Conservation (phyloP, 2,113 vertebrate genomes). For the Orcinus orca region DNA sequence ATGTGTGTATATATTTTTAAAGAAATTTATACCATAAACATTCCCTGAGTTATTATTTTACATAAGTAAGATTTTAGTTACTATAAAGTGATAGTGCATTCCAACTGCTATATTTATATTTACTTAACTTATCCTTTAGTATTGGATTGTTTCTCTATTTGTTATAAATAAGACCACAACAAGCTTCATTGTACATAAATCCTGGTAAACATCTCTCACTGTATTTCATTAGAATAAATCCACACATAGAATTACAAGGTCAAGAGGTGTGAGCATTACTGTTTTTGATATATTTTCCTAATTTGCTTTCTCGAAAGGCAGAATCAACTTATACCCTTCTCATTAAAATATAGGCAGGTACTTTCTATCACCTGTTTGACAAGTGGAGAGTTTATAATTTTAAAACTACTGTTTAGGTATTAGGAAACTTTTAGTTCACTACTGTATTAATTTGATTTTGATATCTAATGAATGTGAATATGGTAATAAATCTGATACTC, state of each 20-base stretch:
- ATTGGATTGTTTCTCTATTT: background rate
- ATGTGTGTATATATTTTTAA: background rate
- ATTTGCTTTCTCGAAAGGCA: constrained; percentile 64
- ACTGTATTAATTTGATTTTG: background rate
- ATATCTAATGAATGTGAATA: background rate
- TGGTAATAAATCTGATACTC: background rate
- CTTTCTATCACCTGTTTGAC: background rate
- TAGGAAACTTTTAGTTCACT: background rate
- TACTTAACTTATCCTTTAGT: background rate
- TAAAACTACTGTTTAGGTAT: background rate
- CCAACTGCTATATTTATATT: background rate
- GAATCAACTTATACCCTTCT: background rate
- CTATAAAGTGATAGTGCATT: background rate
- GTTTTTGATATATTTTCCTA: constrained; percentile 7
- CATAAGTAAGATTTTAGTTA: background rate
- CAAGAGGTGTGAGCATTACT: background rate
- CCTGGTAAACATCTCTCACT: background rate
- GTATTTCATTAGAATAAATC: constrained; percentile 29
- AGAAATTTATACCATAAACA: background rate
- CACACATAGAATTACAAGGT: background rate
- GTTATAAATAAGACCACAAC: background rate
- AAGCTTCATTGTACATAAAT: background rate
- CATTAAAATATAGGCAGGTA: background rate
- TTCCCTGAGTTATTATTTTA: background rate
- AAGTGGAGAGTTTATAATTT: background rate